Evolutionary conservation across 1,140 invertebrate genomes (phyloP), one percentile per base, ranked within the genome.

Genomic region (Dinoponera quadriceps): DNA sequence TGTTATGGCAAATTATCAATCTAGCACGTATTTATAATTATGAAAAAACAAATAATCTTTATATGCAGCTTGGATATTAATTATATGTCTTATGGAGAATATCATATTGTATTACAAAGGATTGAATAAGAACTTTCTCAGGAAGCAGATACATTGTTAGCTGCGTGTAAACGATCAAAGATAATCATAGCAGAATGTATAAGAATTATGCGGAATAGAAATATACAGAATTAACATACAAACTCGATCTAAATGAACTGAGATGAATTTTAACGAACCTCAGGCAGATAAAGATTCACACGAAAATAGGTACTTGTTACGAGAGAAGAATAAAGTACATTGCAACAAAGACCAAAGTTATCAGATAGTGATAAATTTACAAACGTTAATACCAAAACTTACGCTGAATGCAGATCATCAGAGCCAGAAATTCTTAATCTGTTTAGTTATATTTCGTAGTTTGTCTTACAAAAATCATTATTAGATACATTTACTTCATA

Each of bases 121-220:
- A 27, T 13, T 25, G 54, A 65, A 82, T 44, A 74, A 73, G 48
- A 85, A 18, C 3, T 44, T 59, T 57, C 20, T 27, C n/a, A 54
- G 27, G 7, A 80, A 48, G 9, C 68, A 78, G 48, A 83, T 57
- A 20, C 16, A 29, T 3, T 14, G 33, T 38, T 59, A 27, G 62
- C 59, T 5, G 18, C 29, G 22, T 72, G 25, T 25, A 88, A 88
- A 78, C 81, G 25, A 22, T 49, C 54, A 51, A 87, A 73, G 63
- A 7, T 72, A 54, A 75, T 3, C 59, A 0, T n/a, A 14, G 13
- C 22, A n/a, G 38, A 62, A 57, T 18, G 3, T 51, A 51, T 14
- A 59, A 14, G 29, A 77, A 25, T 29, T 60, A 1, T 44, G 22
- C 1, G 1, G 4, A 18, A 14, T 27, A 14, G n/a, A 44, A 62